Evolutionary conservation across 2,113 vertebrate species (phyloP).

Genomic region (Uria aalge): DNA sequence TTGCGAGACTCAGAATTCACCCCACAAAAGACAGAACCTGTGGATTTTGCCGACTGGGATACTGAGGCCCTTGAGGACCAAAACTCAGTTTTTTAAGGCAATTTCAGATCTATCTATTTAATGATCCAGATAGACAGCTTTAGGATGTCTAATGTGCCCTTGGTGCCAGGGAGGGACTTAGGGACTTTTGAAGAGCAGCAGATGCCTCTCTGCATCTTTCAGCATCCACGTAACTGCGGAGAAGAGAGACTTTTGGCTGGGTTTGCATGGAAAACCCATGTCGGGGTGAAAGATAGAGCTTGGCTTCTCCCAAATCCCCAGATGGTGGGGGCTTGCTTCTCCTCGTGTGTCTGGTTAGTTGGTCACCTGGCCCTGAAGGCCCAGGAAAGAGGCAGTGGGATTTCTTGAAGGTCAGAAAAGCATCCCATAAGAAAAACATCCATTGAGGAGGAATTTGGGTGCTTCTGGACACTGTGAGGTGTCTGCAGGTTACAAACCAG

Average conservation of each 20-base stretch:
- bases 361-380: background rate
- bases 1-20: background rate
- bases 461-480: background rate
- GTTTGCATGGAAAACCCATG: background rate
- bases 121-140: background rate
- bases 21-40: background rate
- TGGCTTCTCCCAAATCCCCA: background rate
- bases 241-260: background rate
- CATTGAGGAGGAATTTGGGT: background rate
- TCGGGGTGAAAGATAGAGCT: background rate
- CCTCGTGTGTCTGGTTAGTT: accelerated
- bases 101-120: background rate
- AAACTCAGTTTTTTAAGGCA: background rate
- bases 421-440: background rate
- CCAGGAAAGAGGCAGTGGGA: background rate
- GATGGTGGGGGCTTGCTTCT: background rate
- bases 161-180: background rate
- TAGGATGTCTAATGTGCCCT: too few relatives aligned
- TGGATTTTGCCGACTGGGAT: background rate
- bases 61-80: background rate
- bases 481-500: background rate
- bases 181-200: background rate
- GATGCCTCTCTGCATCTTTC: background rate
- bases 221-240: background rate
- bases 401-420: background rate